Base-by-base conservation (phyloP, 1,140 invertebrate genomes). In the Paracyclopina nana region DNA sequence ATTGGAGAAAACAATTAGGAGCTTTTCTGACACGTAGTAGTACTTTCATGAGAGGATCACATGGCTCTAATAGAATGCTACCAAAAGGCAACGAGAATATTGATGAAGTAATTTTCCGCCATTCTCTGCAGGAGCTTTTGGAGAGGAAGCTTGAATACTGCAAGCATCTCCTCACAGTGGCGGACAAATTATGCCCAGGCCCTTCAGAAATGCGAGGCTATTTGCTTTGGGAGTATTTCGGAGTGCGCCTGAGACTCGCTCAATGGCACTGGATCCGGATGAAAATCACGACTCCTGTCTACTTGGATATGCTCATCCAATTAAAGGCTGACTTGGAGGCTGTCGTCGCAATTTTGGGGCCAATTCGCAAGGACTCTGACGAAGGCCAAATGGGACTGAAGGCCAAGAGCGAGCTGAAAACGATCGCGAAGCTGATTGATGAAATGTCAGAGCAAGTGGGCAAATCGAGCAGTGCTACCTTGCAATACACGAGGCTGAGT, bases 331-430 rank as follows among this genome's bases (percentile, higher is more conserved):
- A 20, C 8, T 29, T 48, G 46, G 16, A 28, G 5, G 46, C 25
- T n/a, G 27, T 48, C 14, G 27, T 48, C 46, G n/a, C 46, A 12
- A 48, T 48, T 29, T 16, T 48, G 22, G 46, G 46, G 2, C 46
- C 46, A 6, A 48, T 48, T n/a, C 20, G 46, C 4, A 8, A 4
- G 14, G 46, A 48, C 46, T 48, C 46, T 3, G 46, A 26, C 6
- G 46, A 48, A 28, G 46, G 46, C 8, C 22, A 28, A 14, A 48
- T 26, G 22, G 46, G 46, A 4, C 22, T 48, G 26, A 48, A 29
- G 24, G 46, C 34, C 34, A 38, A 38, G 34, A 20, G 20, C 14
- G 34, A 38, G 9, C 34, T 38, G 3, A n/a, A 38, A 38, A 38
- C 34, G 3, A 16, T 38, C n/a, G 34, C 14, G 9, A 38, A 20